Conservation (phyloP, 2,888 invertebrate genomes). For the Trissolcus brochymenae region DNA sequence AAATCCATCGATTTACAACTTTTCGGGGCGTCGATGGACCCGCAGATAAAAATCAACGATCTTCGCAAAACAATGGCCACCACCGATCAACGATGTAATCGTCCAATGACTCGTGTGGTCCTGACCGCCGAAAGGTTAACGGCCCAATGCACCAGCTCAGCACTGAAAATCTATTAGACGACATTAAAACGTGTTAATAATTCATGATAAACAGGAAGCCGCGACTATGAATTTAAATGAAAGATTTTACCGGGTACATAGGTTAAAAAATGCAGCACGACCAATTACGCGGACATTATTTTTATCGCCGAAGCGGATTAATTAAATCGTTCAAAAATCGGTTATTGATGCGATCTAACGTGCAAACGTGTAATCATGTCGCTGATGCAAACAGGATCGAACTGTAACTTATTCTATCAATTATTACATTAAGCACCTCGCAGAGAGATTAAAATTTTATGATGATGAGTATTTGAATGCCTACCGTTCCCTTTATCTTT, state of each 20-base stretch:
- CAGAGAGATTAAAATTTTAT: not conserved
- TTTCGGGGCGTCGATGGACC: slow-evolving; percentile 42
- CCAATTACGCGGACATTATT: slow-evolving; percentile 17
- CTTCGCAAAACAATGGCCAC: slow-evolving; percentile 27
- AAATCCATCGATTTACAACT: slow-evolving; percentile 49
- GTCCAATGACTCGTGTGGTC: not conserved
- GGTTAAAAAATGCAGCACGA: slow-evolving; percentile 22
- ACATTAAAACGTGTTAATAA: slow-evolving; percentile 46
- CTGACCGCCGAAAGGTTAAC: slow-evolving; percentile 21
- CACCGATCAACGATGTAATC: slow-evolving; percentile 27
- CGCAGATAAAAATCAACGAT: slow-evolving; percentile 44
- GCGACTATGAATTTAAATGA: slow-evolving; percentile 53
- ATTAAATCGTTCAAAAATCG: slow-evolving; percentile 37
- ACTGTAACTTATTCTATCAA: slow-evolving; percentile 15
- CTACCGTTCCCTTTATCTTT: not conserved
- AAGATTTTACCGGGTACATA: slow-evolving; percentile 37
- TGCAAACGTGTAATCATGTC: slow-evolving; percentile 31
- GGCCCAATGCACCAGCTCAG: slow-evolving; percentile 5
- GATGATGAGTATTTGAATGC: slow-evolving; percentile 2
- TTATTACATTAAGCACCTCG: slow-evolving; percentile 1
- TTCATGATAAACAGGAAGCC: slow-evolving; percentile 54
- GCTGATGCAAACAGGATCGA: slow-evolving; percentile 21
- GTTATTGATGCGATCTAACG: slow-evolving; percentile 41
- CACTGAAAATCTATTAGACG: slow-evolving; percentile 39
- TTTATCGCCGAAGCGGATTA: slow-evolving; percentile 28